Evolutionary conservation across 2,797 vertebrate genomes (phyloP).

Genomic region (Ptychobarbus kaznakovi): DNA sequence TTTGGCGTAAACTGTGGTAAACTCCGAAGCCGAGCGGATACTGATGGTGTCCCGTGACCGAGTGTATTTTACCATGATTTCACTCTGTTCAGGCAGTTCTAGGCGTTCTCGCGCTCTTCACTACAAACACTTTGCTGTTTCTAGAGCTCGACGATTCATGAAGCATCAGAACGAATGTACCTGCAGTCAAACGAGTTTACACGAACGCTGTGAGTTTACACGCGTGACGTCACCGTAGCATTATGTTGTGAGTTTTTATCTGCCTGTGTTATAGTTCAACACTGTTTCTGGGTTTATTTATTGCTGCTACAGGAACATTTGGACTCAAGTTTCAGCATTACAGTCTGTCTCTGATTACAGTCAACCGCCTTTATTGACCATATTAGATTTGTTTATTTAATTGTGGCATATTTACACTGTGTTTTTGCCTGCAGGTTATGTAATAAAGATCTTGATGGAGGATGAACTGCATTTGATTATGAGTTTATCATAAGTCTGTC

Average conservation of each 20-base stretch:
- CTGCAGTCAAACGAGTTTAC: conserved; percentile 26
- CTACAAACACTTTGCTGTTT: neutral
- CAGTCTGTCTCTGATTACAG: neutral
- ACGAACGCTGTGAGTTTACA: conserved; percentile 5
- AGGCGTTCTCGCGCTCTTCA: neutral
- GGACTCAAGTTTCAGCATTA: conserved; percentile 6
- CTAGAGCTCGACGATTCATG: neutral
- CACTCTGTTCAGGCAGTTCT: neutral
- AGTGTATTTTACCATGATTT: conserved; percentile 16
- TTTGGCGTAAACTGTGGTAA: neutral
- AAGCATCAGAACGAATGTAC: conserved; percentile 20
- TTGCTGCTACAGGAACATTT: conserved; percentile 19
- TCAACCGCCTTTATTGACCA: neutral
- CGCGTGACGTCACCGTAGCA: neutral
- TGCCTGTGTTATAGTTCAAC: neutral
- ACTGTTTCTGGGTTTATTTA: conserved; percentile 28
- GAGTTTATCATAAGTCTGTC: neutral
- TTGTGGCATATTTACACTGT: neutral
- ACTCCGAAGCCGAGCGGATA: neutral
- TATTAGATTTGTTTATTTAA: conserved; percentile 21
- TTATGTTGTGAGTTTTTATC: neutral
- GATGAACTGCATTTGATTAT: neutral
- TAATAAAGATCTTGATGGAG: neutral
- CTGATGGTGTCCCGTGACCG: conserved; percentile 21
- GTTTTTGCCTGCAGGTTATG: neutral